Evolutionary conservation across 2,888 invertebrate species (phyloP), one percentile per base, ranked within the genome.

Genomic region (Leuctra nigra): DNA sequence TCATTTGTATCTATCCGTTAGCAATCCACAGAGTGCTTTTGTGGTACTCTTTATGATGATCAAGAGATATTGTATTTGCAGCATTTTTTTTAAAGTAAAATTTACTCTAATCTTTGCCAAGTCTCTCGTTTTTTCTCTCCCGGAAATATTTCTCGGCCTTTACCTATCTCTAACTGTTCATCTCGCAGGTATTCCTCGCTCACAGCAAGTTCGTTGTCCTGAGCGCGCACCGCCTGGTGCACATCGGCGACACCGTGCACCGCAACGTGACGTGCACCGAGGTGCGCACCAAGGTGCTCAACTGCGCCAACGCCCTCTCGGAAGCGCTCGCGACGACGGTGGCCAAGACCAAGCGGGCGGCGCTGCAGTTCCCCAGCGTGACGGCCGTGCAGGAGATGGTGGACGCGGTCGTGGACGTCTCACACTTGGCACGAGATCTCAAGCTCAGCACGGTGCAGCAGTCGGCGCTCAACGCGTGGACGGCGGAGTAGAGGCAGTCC

Each of bases 131-230:
- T n/a, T n/a, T n/a, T n/a, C n/a, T n/a, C n/a, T n/a, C n/a, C n/a
- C n/a, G n/a, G n/a, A n/a, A n/a, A n/a, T n/a, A n/a, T n/a, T n/a
- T n/a, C n/a, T n/a, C n/a, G n/a, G n/a, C n/a, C n/a, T n/a, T n/a
- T n/a, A n/a, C n/a, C n/a, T n/a, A n/a, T n/a, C n/a, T n/a, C n/a
- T n/a, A n/a, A n/a, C 38, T 41, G 13, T 11, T 47, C 25, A n/a
- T 16, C 13, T 13, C 13, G 20, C 50, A 48, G 47, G 59, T 86
- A 61, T 95, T 95, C 72, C 84, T 96, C 53, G 91, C 92, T 13
- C 91, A 94, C 70, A 91, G 92, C 54, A 96, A 96, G 72, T 93
- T 93, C 72, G 93, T 97, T 9, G 91, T 96, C 33, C 78, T 97
- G 50, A 91, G 91, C 69, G 95, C 94, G 23, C 95, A 96, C 69